phyloP scores from a whole-genome alignment of 2,888 invertebrate genomes.

The Drosophila anomalata region DNA sequence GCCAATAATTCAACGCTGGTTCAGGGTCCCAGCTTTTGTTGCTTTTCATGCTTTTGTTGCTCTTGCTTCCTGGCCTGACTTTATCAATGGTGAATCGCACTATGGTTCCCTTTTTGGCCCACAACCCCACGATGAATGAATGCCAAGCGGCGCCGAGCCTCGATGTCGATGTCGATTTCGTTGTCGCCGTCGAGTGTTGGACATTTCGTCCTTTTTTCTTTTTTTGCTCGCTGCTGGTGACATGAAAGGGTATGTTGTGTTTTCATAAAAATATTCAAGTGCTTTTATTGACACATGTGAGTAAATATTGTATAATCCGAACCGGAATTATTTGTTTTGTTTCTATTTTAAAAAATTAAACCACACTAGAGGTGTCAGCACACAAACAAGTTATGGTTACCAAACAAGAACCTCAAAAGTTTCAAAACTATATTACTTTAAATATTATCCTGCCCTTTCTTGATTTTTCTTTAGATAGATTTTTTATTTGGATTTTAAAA shows the following conservation, averaged over 20 bases:
- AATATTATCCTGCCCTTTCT: background rate
- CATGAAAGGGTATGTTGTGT: constrained; percentile 2
- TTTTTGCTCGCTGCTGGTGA: background rate
- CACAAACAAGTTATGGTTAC: background rate
- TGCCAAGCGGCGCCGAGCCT: constrained; percentile 66
- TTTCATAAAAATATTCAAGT: constrained; percentile 1
- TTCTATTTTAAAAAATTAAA: background rate
- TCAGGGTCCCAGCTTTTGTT: constrained; percentile 12
- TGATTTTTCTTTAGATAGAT: background rate
- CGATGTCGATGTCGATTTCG: constrained; percentile 42
- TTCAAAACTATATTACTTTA: background rate
- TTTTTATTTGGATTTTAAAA: no score
- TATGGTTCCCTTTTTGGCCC: constrained; percentile 8
- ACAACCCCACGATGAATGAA: constrained; percentile 59
- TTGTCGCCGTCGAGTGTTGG: constrained; percentile 58
- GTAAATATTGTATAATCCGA: background rate
- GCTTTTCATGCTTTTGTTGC: constrained; percentile 1
- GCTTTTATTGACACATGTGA: background rate
- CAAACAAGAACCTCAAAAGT: background rate
- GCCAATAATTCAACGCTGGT: constrained; percentile 61
- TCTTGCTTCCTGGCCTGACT: constrained; percentile 54
- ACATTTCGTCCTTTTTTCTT: constrained; percentile 44
- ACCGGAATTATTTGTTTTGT: background rate
- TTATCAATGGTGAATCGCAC: constrained; percentile 67
- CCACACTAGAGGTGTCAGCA: background rate